Conservation (phyloP, 2,888 invertebrate genomes). For the Dynastes grantii region DNA sequence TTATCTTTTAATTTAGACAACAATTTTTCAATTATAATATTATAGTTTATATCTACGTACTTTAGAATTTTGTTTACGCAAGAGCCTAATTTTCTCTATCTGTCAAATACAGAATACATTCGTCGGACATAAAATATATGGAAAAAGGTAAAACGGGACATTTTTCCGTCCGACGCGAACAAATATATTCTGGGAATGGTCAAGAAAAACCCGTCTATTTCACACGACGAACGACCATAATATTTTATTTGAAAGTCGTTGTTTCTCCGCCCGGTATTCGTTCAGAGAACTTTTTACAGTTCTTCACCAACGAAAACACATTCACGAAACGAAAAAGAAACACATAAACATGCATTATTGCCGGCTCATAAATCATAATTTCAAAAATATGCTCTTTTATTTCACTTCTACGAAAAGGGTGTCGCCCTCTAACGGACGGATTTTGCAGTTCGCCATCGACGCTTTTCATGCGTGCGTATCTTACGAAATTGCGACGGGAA, state of each 20-base stretch:
- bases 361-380: conserved; percentile 54
- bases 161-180: conserved; percentile 22
- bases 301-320: conserved; percentile 45
- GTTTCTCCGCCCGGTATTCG: conserved; percentile 19
- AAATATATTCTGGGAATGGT: conserved; percentile 37
- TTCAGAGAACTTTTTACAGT: conserved; percentile 31
- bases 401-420: conserved; percentile 49
- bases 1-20: too few relatives aligned
- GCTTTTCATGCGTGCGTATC: conserved; percentile 1
- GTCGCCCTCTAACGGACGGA: conserved; percentile 40
- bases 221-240: conserved; percentile 40
- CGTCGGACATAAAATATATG: conserved; percentile 10
- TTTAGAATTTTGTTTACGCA: too few relatives aligned
- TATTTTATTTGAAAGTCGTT: conserved; percentile 41
- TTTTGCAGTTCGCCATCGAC: conserved; percentile 26
- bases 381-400: conserved; percentile 52
- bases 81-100: neutral
- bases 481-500: conserved; percentile 1
- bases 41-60: too few relatives aligned
- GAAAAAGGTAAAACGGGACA: conserved; percentile 16
- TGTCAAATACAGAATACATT: conserved; percentile 14
- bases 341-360: conserved; percentile 55
- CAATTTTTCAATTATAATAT: too few relatives aligned
- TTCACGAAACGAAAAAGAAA: conserved; percentile 51
- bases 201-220: conserved; percentile 45